Conservation (phyloP, 2,113 vertebrate genomes). For the Polypterus senegalus region DNA sequence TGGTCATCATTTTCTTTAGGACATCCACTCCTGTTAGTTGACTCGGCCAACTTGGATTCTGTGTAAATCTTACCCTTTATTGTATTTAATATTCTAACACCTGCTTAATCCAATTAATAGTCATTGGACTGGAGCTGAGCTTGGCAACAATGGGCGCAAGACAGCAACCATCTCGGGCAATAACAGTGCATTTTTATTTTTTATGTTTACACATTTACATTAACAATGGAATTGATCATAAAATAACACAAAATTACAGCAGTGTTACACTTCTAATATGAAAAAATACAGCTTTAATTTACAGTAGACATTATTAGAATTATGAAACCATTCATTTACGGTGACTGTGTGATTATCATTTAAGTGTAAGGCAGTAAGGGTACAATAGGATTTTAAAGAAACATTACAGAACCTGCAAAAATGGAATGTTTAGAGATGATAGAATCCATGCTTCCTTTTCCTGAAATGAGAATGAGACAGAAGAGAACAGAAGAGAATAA, state of each 20-base stretch:
- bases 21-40: no score
- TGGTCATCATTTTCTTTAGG: no score
- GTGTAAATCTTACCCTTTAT: no score
- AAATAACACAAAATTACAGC: constrained; percentile 55
- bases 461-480: constrained; percentile 40
- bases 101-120: no score
- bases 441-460: constrained; percentile 76
- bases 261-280: constrained; percentile 60
- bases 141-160: no score
- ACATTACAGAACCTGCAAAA: constrained; percentile 12
- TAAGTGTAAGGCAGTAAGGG: constrained; percentile 27
- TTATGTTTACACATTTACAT: constrained; percentile 66
- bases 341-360: constrained; percentile 26
- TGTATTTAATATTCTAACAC: no score
- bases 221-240: constrained; percentile 51
- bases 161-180: no score
- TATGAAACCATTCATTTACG: no score
- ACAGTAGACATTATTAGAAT: constrained; percentile 37
- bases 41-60: no score
- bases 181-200: constrained; percentile 17
- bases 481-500: not conserved
- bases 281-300: constrained; percentile 74
- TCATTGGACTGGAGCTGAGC: no score
- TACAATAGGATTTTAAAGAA: constrained; percentile 19
- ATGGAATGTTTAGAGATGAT: constrained; percentile 55